Conservation (phyloP, 2,888 invertebrate species). For the Dysmachus trigonus region DNA sequence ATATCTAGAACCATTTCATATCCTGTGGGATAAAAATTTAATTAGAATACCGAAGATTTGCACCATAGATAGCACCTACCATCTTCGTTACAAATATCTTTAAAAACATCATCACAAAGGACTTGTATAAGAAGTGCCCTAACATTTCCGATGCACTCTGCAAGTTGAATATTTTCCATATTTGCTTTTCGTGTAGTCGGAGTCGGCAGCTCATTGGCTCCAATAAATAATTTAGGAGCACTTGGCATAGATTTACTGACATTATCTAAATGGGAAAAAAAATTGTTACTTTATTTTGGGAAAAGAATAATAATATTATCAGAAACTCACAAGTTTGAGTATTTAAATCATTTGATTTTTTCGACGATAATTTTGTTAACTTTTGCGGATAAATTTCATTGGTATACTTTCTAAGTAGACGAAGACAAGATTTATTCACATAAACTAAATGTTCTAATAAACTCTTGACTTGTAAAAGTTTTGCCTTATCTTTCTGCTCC, state of each 20-base stretch:
- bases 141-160: conserved; percentile 87
- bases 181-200: conserved; percentile 59
- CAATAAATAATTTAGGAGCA: conserved; percentile 51
- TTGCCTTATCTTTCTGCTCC: conserved; percentile 66
- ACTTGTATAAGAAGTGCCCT: conserved; percentile 83
- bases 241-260: conserved; percentile 47
- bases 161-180: conserved; percentile 77
- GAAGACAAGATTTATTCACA: conserved; percentile 82
- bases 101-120: conserved; percentile 75
- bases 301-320: not conserved
- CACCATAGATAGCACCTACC: conserved; percentile 51
- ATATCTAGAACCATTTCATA: conserved; percentile 76
- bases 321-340: conserved; percentile 47
- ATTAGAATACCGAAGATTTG: not conserved
- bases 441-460: conserved; percentile 88
- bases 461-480: conserved; percentile 68
- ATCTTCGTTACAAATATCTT: conserved; percentile 60
- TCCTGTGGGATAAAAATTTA: conserved; percentile 56
- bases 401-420: conserved; percentile 85
- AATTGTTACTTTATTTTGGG: not conserved
- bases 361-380: conserved; percentile 53
- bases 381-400: conserved; percentile 90
- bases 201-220: conserved; percentile 50
- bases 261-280: conserved; percentile 40
- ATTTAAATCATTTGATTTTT: conserved; percentile 53